Evolutionary conservation across 1,140 invertebrate species (phyloP).

Genomic region (Procambarus virginalis): DNA sequence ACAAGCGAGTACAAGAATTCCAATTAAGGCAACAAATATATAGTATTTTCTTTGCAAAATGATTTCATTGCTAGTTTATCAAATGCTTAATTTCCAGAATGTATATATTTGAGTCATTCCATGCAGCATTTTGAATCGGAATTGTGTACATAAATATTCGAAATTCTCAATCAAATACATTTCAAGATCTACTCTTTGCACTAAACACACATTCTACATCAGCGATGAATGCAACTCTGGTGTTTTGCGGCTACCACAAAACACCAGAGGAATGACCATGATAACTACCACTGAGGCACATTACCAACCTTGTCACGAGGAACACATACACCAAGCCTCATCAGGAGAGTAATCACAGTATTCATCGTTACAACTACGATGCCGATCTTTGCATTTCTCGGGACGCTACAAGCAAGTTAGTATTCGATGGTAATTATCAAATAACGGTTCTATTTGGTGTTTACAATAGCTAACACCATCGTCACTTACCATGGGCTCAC

Average conservation of each 20-base stretch:
- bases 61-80: no score
- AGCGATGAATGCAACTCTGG: neutral
- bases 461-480: neutral
- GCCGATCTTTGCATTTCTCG: neutral
- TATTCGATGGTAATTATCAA: neutral
- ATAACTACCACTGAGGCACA: neutral
- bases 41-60: no score
- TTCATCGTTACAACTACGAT: neutral
- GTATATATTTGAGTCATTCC: no score
- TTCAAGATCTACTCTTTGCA: neutral
- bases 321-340: neutral
- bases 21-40: no score
- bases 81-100: no score
- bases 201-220: neutral
- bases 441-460: neutral
- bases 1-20: no score
- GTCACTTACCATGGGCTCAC: neutral
- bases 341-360: neutral
- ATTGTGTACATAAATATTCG: neutral
- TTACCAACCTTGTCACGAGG: neutral
- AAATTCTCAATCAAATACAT: neutral
- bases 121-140: neutral
- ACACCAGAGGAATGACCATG: neutral
- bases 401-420: slow-evolving; percentile 2
- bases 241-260: neutral